A percentile compares a stretch with the other conserved stretches of the same genome.
These are phyloP conservation scores for Catharus minimus DNA, from an alignment of 2,113 vertebrate genomes.

Conservation along the genomic window DNA sequence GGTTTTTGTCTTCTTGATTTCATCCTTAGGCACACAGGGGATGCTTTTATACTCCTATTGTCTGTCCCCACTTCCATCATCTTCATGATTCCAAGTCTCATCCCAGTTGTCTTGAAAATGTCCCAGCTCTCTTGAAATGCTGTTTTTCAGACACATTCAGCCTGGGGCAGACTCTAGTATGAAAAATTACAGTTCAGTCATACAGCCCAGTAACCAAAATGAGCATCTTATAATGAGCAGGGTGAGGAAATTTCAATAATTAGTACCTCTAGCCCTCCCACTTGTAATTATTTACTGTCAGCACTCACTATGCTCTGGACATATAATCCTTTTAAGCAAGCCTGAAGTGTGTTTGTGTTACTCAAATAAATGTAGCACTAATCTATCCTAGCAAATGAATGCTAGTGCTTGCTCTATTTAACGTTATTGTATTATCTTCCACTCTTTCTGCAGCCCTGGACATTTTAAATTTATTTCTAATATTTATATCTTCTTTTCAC, in stretches of 20 bases:
- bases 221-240: neutral
- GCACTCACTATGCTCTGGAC: neutral
- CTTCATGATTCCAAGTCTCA: neutral
- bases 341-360: neutral
- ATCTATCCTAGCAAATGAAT: neutral
- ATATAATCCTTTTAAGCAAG: neutral
- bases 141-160: slow-evolving; percentile 8
- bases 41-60: neutral
- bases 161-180: neutral
- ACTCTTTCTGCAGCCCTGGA: neutral
- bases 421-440: neutral
- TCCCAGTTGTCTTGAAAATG: neutral
- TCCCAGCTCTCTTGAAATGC: neutral
- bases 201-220: neutral
- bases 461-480: neutral
- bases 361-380: neutral
- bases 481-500: neutral
- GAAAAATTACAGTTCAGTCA: neutral
- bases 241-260: neutral
- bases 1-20: slow-evolving; percentile 6
- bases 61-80: neutral
- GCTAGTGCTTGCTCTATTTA: neutral
- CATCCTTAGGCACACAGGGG: neutral
- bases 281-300: neutral
- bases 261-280: neutral